A percentile compares a stretch with the other conserved stretches of the same genome.
These are phyloP conservation scores for Hylaea fasciaria DNA, from an alignment of 2,888 invertebrate genomes.

Conservation along the genomic window DNA sequence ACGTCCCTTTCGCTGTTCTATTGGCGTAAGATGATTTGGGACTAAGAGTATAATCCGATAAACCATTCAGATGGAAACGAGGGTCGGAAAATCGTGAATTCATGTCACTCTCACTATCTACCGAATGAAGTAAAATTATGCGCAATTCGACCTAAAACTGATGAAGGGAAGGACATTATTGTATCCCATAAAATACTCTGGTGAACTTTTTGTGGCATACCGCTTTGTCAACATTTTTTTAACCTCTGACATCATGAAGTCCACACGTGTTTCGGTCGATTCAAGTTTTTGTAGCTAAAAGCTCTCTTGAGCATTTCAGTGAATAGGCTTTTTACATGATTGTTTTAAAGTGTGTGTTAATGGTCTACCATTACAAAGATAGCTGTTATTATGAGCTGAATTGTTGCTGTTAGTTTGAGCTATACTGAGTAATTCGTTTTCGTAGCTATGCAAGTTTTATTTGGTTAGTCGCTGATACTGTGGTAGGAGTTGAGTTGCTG, in stretches of 20 bases:
- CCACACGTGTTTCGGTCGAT: constrained; percentile 24
- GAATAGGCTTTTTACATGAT: constrained; percentile 2
- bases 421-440: no score
- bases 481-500: no score
- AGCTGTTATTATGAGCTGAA: background rate
- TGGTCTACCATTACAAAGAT: background rate
- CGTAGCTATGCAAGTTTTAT: no score
- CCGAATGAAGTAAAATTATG: constrained; percentile 40
- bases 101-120: constrained; percentile 37
- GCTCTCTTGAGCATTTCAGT: constrained; percentile 6
- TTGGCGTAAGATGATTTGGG: constrained; percentile 36
- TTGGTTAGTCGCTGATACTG: no score
- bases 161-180: constrained; percentile 36
- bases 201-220: constrained; percentile 25
- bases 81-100: constrained; percentile 33
- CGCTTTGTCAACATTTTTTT: constrained; percentile 19
- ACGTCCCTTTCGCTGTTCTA: constrained; percentile 28
- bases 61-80: constrained; percentile 34
- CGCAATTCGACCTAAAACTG: constrained; percentile 43
- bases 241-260: constrained; percentile 21
- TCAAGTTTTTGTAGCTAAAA: constrained; percentile 19
- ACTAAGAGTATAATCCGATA: constrained; percentile 38
- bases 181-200: constrained; percentile 37
- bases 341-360: constrained; percentile 14
- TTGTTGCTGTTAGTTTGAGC: no score